phyloP scores from a whole-genome alignment of 1,140 invertebrate species.

The Adoxophyes honmai region DNA sequence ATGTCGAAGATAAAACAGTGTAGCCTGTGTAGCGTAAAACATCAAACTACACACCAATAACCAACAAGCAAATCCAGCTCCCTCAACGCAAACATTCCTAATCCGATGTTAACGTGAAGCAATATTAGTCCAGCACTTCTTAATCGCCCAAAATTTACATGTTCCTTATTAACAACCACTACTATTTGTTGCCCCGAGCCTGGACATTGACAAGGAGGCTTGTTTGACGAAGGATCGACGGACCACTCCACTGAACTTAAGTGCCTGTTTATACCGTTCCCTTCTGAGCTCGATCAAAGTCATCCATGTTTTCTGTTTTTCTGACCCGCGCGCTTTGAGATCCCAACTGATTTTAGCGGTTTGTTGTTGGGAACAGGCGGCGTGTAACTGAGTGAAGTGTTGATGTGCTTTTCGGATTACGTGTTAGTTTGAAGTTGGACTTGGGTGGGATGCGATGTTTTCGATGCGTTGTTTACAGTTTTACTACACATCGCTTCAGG shows the following conservation, averaged over 20 bases:
- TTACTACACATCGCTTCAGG: too few species aligned
- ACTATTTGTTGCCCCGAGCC: background rate
- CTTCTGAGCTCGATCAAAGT: background rate
- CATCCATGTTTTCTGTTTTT: constrained; percentile 14
- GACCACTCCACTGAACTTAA: background rate
- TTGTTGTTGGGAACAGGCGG: background rate
- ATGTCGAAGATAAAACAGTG: too few species aligned
- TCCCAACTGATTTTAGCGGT: background rate
- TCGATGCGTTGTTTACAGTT: too few species aligned
- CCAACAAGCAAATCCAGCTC: too few species aligned
- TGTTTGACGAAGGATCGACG: background rate
- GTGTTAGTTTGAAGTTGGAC: too few species aligned
- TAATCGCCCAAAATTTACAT: background rate
- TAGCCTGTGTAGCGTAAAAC: too few species aligned
- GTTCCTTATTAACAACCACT: constrained; percentile 1
- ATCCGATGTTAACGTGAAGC: too few species aligned
- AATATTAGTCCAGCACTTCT: background rate
- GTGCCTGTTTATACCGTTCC: constrained; percentile 9
- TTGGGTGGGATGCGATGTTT: too few species aligned
- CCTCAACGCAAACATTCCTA: too few species aligned
- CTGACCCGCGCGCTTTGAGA: background rate
- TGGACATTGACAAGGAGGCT: constrained; percentile 1
- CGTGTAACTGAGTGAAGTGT: constrained; percentile 2
- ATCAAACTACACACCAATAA: too few species aligned
- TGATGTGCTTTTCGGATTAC: too few species aligned